A percentile compares a stretch with the other conserved stretches of the same genome.
phyloP scores from a whole-genome alignment of 2,888 invertebrate genomes.

The Bombyx huttoni region DNA sequence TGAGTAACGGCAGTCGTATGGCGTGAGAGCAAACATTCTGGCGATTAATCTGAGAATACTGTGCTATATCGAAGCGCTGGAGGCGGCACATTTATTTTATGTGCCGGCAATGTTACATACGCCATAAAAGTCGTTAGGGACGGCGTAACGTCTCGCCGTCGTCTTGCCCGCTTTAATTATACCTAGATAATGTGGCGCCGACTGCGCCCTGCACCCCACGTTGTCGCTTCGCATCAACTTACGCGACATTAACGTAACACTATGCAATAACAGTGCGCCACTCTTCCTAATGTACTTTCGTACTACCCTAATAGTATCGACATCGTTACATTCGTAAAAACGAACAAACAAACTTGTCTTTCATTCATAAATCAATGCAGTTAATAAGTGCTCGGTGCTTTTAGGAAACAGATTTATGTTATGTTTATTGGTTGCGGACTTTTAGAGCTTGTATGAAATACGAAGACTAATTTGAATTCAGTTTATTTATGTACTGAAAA shows the following conservation, averaged over 20 bases:
- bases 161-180: slow-evolving; percentile 69
- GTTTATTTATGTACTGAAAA: too few species aligned
- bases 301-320: slow-evolving; percentile 25
- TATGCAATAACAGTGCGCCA: slow-evolving; percentile 54
- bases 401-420: slow-evolving; percentile 32
- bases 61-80: slow-evolving; percentile 51
- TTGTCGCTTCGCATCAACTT: slow-evolving; percentile 23
- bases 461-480: not conserved
- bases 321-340: slow-evolving; percentile 17
- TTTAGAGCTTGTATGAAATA: slow-evolving; percentile 11
- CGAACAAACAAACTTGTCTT: slow-evolving; percentile 33
- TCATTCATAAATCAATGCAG: slow-evolving; percentile 43
- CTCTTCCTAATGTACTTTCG: slow-evolving; percentile 39
- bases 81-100: slow-evolving; percentile 71
- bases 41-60: slow-evolving; percentile 62
- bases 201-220: slow-evolving; percentile 36
- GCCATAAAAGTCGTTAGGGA: slow-evolving; percentile 72
- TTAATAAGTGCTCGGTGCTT: slow-evolving; percentile 36
- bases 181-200: slow-evolving; percentile 60
- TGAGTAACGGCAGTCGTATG: slow-evolving; percentile 43
- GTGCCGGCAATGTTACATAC: slow-evolving; percentile 71
- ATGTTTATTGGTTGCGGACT: not conserved
- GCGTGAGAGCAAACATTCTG: slow-evolving; percentile 63
- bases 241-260: slow-evolving; percentile 49
- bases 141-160: slow-evolving; percentile 68